Conservation (phyloP, 2,888 invertebrate species). For the Mechanitis messenoides region DNA sequence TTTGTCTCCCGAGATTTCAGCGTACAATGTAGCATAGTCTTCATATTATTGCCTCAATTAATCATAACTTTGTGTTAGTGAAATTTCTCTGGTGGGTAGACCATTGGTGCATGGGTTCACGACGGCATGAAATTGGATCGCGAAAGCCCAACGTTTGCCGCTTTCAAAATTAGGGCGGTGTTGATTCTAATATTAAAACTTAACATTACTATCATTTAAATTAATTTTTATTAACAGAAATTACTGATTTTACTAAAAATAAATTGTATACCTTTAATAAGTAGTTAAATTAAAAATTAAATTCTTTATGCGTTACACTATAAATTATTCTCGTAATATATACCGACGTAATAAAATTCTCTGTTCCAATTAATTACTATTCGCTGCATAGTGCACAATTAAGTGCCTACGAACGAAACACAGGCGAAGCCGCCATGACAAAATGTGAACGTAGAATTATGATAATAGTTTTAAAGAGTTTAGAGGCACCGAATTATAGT, state of each 20-base stretch:
- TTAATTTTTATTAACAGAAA: constrained; percentile 9
- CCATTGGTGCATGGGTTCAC: constrained; percentile 69
- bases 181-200: constrained; percentile 50
- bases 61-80: constrained; percentile 74
- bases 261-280: not conserved
- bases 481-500: constrained; percentile 62
- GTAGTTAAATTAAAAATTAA: not conserved
- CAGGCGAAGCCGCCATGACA: constrained; percentile 50
- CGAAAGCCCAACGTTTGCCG: constrained; percentile 56
- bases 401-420: constrained; percentile 39
- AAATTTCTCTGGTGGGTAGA: constrained; percentile 65
- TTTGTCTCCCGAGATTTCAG: constrained; percentile 36
- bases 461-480: constrained; percentile 71
- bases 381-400: constrained; percentile 47
- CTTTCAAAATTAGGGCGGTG: constrained; percentile 55
- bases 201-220: constrained; percentile 10
- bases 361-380: constrained; percentile 31
- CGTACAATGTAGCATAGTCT: constrained; percentile 55
- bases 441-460: constrained; percentile 67
- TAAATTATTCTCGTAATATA: constrained; percentile 13
- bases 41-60: constrained; percentile 72
- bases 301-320: constrained; percentile 1
- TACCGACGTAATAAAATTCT: constrained; percentile 20
- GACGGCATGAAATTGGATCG: constrained; percentile 74
- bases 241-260: not conserved